A percentile compares a stretch with the other conserved stretches of the same genome.
Evolutionary conservation across 2,888 invertebrate genomes (phyloP).

Genomic region (Hirtodrosophila alboralis): DNA sequence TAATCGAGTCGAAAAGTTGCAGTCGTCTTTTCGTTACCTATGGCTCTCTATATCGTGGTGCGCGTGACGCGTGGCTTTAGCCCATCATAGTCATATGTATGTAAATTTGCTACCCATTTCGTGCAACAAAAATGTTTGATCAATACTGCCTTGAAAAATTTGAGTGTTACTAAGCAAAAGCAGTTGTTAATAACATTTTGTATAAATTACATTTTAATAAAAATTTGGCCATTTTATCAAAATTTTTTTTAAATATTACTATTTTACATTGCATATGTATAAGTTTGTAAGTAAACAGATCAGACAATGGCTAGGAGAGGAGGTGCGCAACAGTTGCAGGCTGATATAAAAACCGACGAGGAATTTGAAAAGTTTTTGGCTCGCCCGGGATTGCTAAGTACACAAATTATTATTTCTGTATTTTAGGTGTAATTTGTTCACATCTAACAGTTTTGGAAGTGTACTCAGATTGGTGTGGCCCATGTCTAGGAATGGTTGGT

Average conservation of each 20-base stretch:
- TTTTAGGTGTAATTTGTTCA: constrained; percentile 8
- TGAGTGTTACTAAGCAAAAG: not conserved
- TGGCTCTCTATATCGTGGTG: no score
- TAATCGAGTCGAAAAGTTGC: no score
- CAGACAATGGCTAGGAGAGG: constrained; percentile 89
- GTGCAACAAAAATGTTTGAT: constrained; percentile 50
- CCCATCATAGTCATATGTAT: no score
- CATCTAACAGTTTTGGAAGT: constrained; percentile 95
- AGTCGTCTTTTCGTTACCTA: no score
- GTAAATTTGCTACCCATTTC: no score
- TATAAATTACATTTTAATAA: constrained; percentile 8
- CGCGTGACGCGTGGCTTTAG: no score
- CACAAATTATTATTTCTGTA: constrained; percentile 23
- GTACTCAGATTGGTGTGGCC: constrained; percentile 96
- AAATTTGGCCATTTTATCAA: constrained; percentile 25
- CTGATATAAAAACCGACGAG: constrained; percentile 92
- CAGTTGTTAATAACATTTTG: constrained; percentile 7
- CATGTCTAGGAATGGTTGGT: constrained; percentile 93
- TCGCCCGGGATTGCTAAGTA: constrained; percentile 90
- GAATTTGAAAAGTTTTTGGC: constrained; percentile 92
- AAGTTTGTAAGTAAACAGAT: not conserved
- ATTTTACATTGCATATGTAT: constrained; percentile 22
- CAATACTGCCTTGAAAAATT: constrained; percentile 49
- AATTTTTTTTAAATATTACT: constrained; percentile 13
- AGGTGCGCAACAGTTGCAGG: constrained; percentile 90